These are phyloP conservation scores for Myathropa florea DNA, from an alignment of 2,888 invertebrate species.

Conservation along the genomic window DNA sequence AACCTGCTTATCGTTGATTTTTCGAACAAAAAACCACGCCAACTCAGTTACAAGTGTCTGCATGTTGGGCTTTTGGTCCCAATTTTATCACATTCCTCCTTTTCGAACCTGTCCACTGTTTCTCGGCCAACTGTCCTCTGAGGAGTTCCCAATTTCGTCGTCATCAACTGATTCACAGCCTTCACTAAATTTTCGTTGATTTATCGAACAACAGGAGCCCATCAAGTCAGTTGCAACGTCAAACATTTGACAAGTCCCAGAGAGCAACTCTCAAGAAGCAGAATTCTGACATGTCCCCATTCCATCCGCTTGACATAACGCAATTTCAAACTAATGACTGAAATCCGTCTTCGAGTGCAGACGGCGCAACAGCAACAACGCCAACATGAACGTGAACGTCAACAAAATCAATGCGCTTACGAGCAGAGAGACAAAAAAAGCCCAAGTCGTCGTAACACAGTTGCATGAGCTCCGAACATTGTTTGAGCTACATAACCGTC, in stretches of 20 bases:
- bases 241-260: not conserved
- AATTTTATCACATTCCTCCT: too few species aligned
- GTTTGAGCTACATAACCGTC: slow-evolving; percentile 22
- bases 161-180: too few species aligned
- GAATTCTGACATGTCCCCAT: not conserved
- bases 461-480: slow-evolving; percentile 4
- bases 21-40: too few species aligned
- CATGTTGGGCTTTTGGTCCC: too few species aligned
- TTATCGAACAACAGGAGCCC: too few species aligned
- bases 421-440: not conserved
- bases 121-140: too few species aligned
- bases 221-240: too few species aligned
- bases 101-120: too few species aligned
- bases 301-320: slow-evolving; percentile 7
- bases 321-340: slow-evolving; percentile 4
- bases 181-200: too few species aligned
- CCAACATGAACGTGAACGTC: not conserved
- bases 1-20: too few species aligned
- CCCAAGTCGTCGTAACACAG: not conserved
- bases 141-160: too few species aligned
- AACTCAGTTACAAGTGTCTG: too few species aligned
- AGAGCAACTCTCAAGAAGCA: not conserved
- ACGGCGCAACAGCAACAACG: not conserved
- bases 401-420: slow-evolving; percentile 14
- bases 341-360: not conserved